Percentiles rank a stretch among this genome's conserved stretches.
These are phyloP conservation scores for Python bivittatus DNA, from an alignment of 2,113 vertebrate species.

Conservation along the genomic window DNA sequence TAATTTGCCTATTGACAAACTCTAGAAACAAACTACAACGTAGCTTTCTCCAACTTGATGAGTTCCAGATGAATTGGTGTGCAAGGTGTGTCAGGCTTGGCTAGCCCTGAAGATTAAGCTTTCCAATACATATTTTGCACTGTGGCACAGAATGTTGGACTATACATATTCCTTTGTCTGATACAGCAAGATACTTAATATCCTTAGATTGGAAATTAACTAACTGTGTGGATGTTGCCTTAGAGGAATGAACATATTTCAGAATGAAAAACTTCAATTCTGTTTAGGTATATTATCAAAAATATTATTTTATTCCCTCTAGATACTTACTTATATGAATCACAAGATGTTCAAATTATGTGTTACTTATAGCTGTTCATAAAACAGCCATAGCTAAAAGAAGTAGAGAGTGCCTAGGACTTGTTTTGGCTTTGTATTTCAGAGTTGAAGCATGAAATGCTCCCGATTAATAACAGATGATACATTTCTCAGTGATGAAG, in stretches of 20 bases:
- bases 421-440: background rate
- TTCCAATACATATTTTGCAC: background rate
- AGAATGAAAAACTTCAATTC: background rate
- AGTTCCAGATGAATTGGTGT: background rate
- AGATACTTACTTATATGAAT: background rate
- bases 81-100: background rate
- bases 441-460: conserved; percentile 17
- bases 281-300: background rate
- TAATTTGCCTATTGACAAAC: background rate
- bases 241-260: background rate
- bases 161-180: background rate
- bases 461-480: conserved; percentile 21
- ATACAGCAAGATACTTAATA: background rate
- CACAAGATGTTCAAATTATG: background rate
- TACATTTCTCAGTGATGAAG: conserved; percentile 1
- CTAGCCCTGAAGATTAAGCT: background rate
- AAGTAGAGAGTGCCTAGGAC: background rate
- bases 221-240: background rate
- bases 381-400: background rate
- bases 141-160: background rate
- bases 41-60: background rate
- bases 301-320: background rate
- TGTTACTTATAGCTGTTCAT: background rate
- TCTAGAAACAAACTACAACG: background rate
- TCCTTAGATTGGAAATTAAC: background rate